phyloP scores from a whole-genome alignment of 2,888 invertebrate genomes.

The Prenolepis imparis region DNA sequence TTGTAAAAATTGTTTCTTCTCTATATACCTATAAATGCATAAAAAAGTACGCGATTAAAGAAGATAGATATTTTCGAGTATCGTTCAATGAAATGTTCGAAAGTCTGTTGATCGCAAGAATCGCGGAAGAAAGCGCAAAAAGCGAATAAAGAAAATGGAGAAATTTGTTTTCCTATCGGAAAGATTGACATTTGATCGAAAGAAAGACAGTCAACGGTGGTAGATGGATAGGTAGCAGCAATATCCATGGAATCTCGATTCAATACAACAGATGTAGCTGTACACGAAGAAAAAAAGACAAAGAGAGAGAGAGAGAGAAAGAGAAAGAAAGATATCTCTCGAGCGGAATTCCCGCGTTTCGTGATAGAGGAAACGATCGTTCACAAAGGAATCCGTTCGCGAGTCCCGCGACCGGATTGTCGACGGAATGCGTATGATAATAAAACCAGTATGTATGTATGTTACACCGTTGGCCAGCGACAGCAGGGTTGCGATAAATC shows the following conservation, averaged over 20 bases:
- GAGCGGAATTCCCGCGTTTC: slow-evolving; percentile 32
- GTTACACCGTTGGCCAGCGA: background rate
- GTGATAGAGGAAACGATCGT: background rate
- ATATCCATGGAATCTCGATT: slow-evolving; percentile 34
- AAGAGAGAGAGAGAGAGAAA: background rate
- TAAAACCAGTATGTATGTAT: slow-evolving; percentile 28
- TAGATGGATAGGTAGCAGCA: background rate
- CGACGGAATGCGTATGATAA: slow-evolving; percentile 51
- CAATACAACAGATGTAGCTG: slow-evolving; percentile 24
- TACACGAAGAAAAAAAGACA: background rate
- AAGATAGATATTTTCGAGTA: background rate
- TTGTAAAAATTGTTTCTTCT: background rate
- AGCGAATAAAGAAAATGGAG: background rate
- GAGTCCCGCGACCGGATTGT: slow-evolving; percentile 21
- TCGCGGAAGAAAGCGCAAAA: background rate
- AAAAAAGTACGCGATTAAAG: slow-evolving; percentile 1
- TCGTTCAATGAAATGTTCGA: slow-evolving; percentile 4
- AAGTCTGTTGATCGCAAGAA: background rate
- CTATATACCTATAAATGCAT: background rate
- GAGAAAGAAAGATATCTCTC: background rate
- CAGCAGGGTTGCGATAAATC: slow-evolving; percentile 42
- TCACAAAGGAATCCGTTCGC: slow-evolving; percentile 43
- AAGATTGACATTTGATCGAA: background rate
- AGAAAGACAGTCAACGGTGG: background rate
- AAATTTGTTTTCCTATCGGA: slow-evolving; percentile 28